Percentiles rank a stretch among this genome's conserved stretches.
Conservation (phyloP, 1,140 invertebrate genomes). For the Psilanteris sp. region DNA sequence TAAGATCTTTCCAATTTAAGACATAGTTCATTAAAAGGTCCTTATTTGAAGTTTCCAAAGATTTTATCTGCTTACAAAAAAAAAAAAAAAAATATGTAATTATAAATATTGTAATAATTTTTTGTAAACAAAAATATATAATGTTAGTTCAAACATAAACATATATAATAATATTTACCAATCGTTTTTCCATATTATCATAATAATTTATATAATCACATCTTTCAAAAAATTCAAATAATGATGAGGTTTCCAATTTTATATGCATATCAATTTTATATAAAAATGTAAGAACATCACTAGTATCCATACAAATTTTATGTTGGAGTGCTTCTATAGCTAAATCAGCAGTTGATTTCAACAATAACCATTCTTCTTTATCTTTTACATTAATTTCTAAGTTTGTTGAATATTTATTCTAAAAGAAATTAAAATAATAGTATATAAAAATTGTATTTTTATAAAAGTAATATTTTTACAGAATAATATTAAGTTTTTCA, state of each 20-base stretch:
- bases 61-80: too few species aligned
- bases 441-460: too few species aligned
- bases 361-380: slow-evolving; percentile 2
- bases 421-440: neutral
- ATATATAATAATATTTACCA: slow-evolving; percentile 18
- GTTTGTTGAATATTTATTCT: slow-evolving; percentile 1
- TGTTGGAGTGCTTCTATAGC: slow-evolving; percentile 8
- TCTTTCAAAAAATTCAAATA: slow-evolving; percentile 26
- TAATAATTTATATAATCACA: slow-evolving; percentile 24
- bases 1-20: slow-evolving; percentile 33
- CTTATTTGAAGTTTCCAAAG: slow-evolving; percentile 13
- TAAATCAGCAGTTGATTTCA: slow-evolving; percentile 14
- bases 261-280: slow-evolving; percentile 9
- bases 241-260: slow-evolving; percentile 7
- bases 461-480: too few species aligned
- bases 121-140: too few species aligned
- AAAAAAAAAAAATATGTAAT: too few species aligned
- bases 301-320: slow-evolving; percentile 6
- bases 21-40: slow-evolving; percentile 14
- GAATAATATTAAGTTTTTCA: too few species aligned
- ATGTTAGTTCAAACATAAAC: too few species aligned
- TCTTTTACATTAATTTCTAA: neutral
- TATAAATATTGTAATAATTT: neutral
- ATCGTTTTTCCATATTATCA: slow-evolving; percentile 10
- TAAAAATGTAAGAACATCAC: slow-evolving; percentile 14